A percentile compares a stretch with the other conserved stretches of the same genome.
These are phyloP conservation scores for Columba guinea DNA, from an alignment of 2,797 vertebrate species.

Conservation along the genomic window DNA sequence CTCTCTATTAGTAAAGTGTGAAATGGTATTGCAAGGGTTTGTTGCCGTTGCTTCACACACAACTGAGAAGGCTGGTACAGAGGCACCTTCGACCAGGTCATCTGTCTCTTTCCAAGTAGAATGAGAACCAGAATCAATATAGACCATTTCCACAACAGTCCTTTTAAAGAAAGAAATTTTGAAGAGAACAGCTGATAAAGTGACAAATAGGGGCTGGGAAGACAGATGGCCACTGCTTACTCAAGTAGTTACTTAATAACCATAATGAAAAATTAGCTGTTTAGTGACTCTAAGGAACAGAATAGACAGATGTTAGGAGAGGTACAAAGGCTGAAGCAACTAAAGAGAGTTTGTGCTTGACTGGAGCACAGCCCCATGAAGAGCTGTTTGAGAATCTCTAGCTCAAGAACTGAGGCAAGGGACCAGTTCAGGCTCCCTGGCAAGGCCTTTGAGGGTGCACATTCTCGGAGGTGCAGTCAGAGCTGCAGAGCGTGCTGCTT, in stretches of 20 bases:
- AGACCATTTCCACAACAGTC: background rate
- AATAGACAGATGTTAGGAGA: background rate
- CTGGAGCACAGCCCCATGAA: background rate
- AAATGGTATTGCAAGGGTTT: background rate
- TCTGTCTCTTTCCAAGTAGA: background rate
- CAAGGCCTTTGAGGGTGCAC: background rate
- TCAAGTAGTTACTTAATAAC: constrained; percentile 24
- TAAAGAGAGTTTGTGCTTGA: background rate
- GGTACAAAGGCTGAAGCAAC: background rate
- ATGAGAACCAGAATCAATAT: background rate
- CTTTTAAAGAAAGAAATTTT: background rate
- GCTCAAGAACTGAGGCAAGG: background rate
- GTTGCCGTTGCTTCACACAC: background rate
- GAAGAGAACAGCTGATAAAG: background rate
- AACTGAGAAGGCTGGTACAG: background rate
- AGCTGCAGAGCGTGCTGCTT: background rate
- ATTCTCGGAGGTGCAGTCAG: background rate
- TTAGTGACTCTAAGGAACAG: background rate
- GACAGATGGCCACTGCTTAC: constrained; percentile 13
- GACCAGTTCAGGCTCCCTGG: background rate
- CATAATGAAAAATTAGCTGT: constrained; percentile 33
- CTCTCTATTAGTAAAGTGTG: background rate
- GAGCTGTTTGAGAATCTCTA: background rate
- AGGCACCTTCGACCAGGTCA: background rate
- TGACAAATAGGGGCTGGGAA: background rate